Evolutionary conservation across 2,113 vertebrate genomes (phyloP).

Genomic region (Rana temporaria): DNA sequence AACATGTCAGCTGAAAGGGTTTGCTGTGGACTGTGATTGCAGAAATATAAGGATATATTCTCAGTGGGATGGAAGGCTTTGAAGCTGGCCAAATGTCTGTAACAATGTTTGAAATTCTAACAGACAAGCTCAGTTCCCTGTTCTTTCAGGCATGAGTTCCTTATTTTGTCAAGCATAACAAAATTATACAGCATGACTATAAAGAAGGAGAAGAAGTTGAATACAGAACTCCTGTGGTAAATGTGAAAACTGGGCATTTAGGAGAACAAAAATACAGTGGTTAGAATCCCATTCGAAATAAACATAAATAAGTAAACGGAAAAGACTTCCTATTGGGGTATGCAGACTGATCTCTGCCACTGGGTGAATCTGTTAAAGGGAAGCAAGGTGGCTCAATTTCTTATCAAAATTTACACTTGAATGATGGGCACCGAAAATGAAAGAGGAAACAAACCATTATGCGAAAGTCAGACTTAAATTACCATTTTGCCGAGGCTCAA

Average conservation of each 20-base stretch:
- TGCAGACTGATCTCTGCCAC: background rate
- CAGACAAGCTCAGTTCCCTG: constrained; percentile 24
- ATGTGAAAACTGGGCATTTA: constrained; percentile 20
- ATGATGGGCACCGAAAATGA: constrained; percentile 8
- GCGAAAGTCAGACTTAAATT: constrained; percentile 22
- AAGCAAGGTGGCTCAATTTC: background rate
- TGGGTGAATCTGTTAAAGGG: background rate
- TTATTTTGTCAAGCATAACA: constrained; percentile 47
- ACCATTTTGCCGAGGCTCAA: constrained; percentile 11
- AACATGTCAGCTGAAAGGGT: constrained; percentile 15
- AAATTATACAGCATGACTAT: constrained; percentile 37
- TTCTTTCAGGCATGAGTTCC: constrained; percentile 44
- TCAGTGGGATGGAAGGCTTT: constrained; percentile 28
- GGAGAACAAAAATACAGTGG: background rate
- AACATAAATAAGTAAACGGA: background rate
- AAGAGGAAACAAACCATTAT: constrained; percentile 20
- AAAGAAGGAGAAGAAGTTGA: constrained; percentile 2
- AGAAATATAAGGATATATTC: constrained; percentile 19
- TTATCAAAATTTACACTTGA: constrained; percentile 30
- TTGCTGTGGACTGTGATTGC: constrained; percentile 8
- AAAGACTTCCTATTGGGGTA: background rate
- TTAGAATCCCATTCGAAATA: background rate
- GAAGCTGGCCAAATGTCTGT: constrained; percentile 16
- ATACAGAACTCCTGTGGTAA: constrained; percentile 1
- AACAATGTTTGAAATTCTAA: constrained; percentile 50